A percentile compares a stretch with the other conserved stretches of the same genome.
Conservation (phyloP, 2,888 invertebrate genomes). For the Mythimna vitellina region DNA sequence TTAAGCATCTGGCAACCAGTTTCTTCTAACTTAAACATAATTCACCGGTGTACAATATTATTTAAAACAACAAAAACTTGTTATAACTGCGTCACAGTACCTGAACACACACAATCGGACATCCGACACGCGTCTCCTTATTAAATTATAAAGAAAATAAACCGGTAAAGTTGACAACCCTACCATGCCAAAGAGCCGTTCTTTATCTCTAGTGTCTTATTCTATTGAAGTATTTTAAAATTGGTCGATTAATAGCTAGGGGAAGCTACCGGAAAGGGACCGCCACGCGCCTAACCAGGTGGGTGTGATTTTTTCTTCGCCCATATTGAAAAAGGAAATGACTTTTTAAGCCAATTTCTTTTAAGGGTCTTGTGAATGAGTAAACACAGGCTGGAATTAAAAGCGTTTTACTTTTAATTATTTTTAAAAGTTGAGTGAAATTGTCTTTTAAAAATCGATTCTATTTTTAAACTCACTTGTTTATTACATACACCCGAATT, state of each 20-base stretch:
- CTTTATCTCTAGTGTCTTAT: slow-evolving; percentile 31
- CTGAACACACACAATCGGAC: slow-evolving; percentile 79
- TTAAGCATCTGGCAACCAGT: slow-evolving; percentile 60
- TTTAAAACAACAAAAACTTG: slow-evolving; percentile 68
- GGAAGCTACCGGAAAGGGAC: slow-evolving; percentile 78
- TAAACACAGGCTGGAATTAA: slow-evolving; percentile 41
- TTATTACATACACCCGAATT: not conserved
- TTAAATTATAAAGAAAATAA: slow-evolving; percentile 88
- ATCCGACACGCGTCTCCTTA: slow-evolving; percentile 85
- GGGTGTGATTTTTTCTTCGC: slow-evolving; percentile 75
- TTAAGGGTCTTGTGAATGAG: slow-evolving; percentile 54
- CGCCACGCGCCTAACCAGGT: slow-evolving; percentile 83
- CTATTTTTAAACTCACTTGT: slow-evolving; percentile 9
- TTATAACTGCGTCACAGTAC: slow-evolving; percentile 77
- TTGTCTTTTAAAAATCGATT: not conserved
- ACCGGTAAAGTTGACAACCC: slow-evolving; percentile 72
- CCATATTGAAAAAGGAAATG: slow-evolving; percentile 72
- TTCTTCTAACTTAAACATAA: slow-evolving; percentile 57
- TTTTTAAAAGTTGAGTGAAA: slow-evolving; percentile 11
- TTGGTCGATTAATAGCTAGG: slow-evolving; percentile 68
- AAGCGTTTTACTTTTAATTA: slow-evolving; percentile 22
- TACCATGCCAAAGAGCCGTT: slow-evolving; percentile 47
- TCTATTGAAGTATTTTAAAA: slow-evolving; percentile 65
- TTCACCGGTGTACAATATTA: slow-evolving; percentile 61
- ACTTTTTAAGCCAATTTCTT: slow-evolving; percentile 70